These are phyloP conservation scores for Isichthys henryi DNA, from an alignment of 2,113 vertebrate genomes.

Conservation along the genomic window DNA sequence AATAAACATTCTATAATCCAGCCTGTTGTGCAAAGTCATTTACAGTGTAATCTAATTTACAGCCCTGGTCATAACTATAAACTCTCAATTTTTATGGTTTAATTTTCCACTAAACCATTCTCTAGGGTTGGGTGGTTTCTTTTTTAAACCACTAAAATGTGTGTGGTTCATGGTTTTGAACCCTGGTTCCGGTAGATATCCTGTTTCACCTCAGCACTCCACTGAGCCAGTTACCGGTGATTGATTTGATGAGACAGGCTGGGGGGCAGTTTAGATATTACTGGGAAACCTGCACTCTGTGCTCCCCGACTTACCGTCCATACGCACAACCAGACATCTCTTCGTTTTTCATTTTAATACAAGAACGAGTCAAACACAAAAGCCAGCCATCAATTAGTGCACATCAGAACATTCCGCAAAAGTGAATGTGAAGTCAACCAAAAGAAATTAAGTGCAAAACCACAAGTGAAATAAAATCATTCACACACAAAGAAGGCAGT, in stretches of 20 bases:
- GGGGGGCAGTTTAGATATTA: neutral
- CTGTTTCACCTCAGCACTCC: neutral
- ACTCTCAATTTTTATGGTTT: neutral
- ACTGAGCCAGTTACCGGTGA: neutral
- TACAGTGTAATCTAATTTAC: slow-evolving; percentile 4
- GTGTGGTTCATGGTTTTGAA: neutral
- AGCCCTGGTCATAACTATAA: neutral
- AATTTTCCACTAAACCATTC: neutral
- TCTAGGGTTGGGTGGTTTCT: neutral
- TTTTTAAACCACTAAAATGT: neutral
- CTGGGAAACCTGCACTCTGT: neutral
- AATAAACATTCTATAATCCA: neutral
- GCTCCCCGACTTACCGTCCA: neutral
- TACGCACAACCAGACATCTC: neutral
- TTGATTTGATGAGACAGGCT: neutral
- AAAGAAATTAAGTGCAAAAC: neutral
- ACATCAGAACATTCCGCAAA: neutral
- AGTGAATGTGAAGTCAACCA: neutral
- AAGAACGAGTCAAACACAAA: neutral
- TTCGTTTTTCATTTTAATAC: neutral
- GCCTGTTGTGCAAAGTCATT: neutral
- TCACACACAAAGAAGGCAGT: neutral
- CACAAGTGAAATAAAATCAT: neutral
- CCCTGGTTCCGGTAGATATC: neutral
- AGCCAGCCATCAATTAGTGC: neutral